Conservation (phyloP, 2,888 invertebrate genomes). For the Danaus chrysippus region DNA sequence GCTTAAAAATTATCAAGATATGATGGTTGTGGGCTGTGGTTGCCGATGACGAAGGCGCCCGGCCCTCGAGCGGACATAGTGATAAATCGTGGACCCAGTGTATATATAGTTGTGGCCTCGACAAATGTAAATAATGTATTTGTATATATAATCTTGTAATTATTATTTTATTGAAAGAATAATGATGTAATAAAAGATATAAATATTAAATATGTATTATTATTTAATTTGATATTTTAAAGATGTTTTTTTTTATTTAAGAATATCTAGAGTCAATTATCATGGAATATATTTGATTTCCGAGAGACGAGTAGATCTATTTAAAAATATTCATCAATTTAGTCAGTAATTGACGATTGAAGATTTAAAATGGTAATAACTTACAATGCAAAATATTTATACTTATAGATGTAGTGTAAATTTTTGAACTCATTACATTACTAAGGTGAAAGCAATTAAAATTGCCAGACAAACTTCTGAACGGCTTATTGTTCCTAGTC, state of each 20-base stretch:
- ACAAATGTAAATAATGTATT: slow-evolving; percentile 69
- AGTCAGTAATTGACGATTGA: too few relatives aligned
- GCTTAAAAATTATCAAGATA: slow-evolving; percentile 99
- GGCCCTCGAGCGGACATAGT: slow-evolving; percentile 66
- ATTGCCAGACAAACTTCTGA: neutral
- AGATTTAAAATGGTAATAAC: too few relatives aligned
- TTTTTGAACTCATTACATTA: neutral
- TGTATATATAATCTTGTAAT: slow-evolving; percentile 74
- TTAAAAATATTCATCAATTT: too few relatives aligned
- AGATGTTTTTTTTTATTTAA: too few relatives aligned
- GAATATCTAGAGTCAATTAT: too few relatives aligned
- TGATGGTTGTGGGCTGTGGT: slow-evolving; percentile 98
- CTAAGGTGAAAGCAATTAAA: slow-evolving; percentile 1
- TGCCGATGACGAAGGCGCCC: slow-evolving; percentile 88
- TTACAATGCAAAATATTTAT: too few relatives aligned
- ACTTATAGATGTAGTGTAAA: too few relatives aligned
- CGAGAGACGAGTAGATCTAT: too few relatives aligned
- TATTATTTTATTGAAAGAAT: slow-evolving; percentile 76
- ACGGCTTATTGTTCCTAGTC: neutral
- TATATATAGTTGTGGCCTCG: slow-evolving; percentile 76
- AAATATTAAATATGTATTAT: slow-evolving; percentile 32
- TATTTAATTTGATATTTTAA: slow-evolving; percentile 17
- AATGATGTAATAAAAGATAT: slow-evolving; percentile 74
- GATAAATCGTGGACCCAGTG: slow-evolving; percentile 75
- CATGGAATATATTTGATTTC: too few relatives aligned